Evolutionary conservation across 2,113 vertebrate species (phyloP).

Genomic region (Mustelus asterias): DNA sequence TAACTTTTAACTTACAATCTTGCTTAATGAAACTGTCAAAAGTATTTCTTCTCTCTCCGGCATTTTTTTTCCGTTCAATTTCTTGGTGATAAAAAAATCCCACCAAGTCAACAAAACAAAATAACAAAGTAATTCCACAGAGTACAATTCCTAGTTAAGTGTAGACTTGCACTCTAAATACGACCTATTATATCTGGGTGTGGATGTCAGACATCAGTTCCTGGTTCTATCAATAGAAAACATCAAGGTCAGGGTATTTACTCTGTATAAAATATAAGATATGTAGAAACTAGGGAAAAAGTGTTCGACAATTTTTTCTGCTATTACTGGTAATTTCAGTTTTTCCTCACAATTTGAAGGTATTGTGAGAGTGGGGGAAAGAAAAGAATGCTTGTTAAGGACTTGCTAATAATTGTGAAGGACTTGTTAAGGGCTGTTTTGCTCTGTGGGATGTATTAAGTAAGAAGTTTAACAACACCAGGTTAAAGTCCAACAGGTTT

Average conservation of each 20-base stretch:
- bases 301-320: not conserved
- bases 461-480: too few relatives aligned
- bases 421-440: not conserved
- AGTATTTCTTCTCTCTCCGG: not conserved
- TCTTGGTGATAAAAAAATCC: not conserved
- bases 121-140: not conserved
- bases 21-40: conserved; percentile 8
- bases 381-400: not conserved
- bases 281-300: not conserved
- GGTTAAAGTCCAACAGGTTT: too few relatives aligned
- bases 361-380: not conserved
- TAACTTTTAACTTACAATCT: conserved; percentile 6
- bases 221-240: not conserved
- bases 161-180: not conserved
- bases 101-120: not conserved
- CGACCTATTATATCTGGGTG: not conserved
- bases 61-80: not conserved
- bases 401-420: not conserved
- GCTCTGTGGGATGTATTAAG: not conserved
- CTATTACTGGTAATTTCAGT: not conserved
- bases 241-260: not conserved
- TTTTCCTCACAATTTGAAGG: not conserved
- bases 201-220: not conserved
- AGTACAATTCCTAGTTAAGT: not conserved
- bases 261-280: not conserved